These are phyloP conservation scores for Melopsittacus undulatus DNA, from an alignment of 2,797 vertebrate genomes.

Conservation along the genomic window DNA sequence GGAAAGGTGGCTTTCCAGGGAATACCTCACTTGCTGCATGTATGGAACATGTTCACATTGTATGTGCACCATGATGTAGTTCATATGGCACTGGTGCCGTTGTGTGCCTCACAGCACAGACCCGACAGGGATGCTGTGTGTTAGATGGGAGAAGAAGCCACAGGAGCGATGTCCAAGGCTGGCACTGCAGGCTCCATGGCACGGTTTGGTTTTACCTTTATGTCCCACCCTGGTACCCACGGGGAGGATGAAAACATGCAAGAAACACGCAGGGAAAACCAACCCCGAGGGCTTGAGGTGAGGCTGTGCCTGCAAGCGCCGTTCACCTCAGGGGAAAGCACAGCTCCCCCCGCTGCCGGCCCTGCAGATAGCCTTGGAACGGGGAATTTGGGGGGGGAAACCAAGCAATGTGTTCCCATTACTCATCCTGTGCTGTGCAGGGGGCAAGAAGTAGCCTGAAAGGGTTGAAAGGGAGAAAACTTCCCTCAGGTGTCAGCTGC, in stretches of 20 bases:
- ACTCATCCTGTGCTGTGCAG: rapidly evolving
- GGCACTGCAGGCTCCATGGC: rapidly evolving
- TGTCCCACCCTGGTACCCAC: neutral
- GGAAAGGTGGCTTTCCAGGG: neutral
- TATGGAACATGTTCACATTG: rapidly evolving
- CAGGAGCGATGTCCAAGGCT: too few relatives aligned
- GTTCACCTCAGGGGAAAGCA: neutral
- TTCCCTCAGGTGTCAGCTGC: neutral
- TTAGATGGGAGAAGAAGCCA: neutral
- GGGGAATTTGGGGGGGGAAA: neutral
- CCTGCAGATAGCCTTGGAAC: rapidly evolving
- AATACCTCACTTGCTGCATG: neutral
- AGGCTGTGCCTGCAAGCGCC: too few relatives aligned
- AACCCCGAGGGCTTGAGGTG: neutral
- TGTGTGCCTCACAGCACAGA: neutral
- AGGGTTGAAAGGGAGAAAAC: neutral
- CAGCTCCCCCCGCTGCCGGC: rapidly evolving
- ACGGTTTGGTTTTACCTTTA: rapidly evolving
- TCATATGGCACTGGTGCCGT: rapidly evolving
- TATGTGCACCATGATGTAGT: rapidly evolving
- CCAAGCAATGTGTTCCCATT: rapidly evolving
- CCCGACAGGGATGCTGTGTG: rapidly evolving
- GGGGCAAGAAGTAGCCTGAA: neutral
- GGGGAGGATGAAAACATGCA: neutral
- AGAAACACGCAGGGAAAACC: neutral